phyloP scores from a whole-genome alignment of 2,888 invertebrate genomes.

The Minunthozetes semirufus region DNA sequence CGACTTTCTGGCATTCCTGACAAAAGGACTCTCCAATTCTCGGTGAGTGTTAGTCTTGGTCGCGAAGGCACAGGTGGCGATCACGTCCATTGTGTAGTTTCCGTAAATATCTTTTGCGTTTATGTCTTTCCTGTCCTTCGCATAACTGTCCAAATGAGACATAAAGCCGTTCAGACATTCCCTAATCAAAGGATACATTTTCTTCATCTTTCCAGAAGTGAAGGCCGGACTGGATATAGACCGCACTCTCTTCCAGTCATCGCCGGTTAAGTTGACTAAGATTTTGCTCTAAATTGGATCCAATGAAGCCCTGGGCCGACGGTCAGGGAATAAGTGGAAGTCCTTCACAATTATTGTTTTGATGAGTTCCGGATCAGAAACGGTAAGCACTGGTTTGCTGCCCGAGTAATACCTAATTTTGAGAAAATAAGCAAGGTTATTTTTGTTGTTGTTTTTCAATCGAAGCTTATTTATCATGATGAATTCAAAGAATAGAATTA shows the following conservation, averaged over 20 bases:
- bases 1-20: background rate
- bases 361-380: too few species aligned
- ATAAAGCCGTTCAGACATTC: too few species aligned
- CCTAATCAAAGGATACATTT: too few species aligned
- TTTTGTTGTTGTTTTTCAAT: too few species aligned
- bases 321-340: background rate
- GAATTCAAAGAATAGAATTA: too few species aligned
- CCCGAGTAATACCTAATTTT: too few species aligned
- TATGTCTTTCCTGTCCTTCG: background rate
- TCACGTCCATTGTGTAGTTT: slow-evolving; percentile 58
- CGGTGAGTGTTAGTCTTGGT: slow-evolving; percentile 53
- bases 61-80: slow-evolving; percentile 58
- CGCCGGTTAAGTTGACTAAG: background rate
- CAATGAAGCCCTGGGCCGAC: background rate
- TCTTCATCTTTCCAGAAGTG: too few species aligned
- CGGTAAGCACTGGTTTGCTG: too few species aligned
- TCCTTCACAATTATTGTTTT: background rate
- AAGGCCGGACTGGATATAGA: background rate
- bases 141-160: too few species aligned
- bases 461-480: too few species aligned
- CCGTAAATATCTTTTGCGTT: slow-evolving; percentile 44
- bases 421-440: too few species aligned
- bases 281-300: background rate
- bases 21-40: background rate
- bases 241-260: slow-evolving; percentile 1